Base-by-base conservation (phyloP, 2,888 invertebrate species). In the Hirtodrosophila trivittata region DNA sequence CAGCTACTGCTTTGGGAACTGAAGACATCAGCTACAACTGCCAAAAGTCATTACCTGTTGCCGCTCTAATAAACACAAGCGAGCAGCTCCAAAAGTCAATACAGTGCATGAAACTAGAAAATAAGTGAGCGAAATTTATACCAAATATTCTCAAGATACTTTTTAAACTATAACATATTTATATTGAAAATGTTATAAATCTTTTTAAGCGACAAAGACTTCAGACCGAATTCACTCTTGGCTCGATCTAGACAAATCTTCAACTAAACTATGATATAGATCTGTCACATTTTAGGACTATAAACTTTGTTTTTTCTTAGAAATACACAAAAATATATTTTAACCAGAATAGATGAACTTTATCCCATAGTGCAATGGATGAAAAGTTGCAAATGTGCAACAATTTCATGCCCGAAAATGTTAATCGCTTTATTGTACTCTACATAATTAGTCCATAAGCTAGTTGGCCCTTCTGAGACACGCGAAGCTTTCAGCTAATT, bases 331-430 rank as follows among this genome's bases (percentile, higher is more conserved):
- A n/a, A n/a, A n/a, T n/a, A n/a, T n/a, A n/a, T n/a, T n/a, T n/a
- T n/a, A n/a, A n/a, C n/a, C n/a, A n/a, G n/a, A n/a, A n/a, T n/a
- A n/a, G n/a, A n/a, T n/a, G n/a, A n/a, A n/a, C n/a, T n/a, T n/a
- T n/a, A n/a, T n/a, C 9, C 63, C 82, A 78, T 49, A 67, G 86
- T 71, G 51, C 64, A 38, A 8, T 10, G 4, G 5, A 25, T 25
- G 7, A 49, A 59, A 41, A 35, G 45, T 12, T 66, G 43, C 30
- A 60, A 58, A 46, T 68, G 43, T 49, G 13, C 52, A 57, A 38
- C 42, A 70, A 63, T 68, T 51, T 81, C 77, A 74, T 81, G 85
- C 81, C 81, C 50, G 50, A 84, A 80, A 86, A 86, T 80, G 84
- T 65, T 63, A 83, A 80, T 86, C 41, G 43, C 55, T 63, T 68